phyloP scores from a whole-genome alignment of 2,113 vertebrate genomes.

The Epinephelus lanceolatus region DNA sequence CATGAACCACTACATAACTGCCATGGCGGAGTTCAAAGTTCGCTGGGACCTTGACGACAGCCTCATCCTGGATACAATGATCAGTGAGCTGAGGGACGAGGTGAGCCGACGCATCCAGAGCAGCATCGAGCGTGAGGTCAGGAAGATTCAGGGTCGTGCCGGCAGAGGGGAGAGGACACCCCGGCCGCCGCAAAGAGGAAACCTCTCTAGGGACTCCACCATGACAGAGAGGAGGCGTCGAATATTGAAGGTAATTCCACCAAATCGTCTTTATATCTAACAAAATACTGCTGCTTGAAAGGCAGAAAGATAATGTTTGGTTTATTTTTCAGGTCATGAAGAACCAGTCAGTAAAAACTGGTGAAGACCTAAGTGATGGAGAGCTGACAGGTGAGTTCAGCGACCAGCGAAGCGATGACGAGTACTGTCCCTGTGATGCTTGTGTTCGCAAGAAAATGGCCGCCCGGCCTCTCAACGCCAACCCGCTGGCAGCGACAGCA shows the following conservation, averaged over 20 bases:
- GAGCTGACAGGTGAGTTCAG: constrained; percentile 64
- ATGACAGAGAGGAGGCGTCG: constrained; percentile 84
- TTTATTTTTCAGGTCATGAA: constrained; percentile 80
- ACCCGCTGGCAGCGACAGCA: constrained; percentile 40
- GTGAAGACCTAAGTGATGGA: constrained; percentile 62
- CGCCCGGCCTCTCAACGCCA: constrained; percentile 50
- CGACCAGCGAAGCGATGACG: constrained; percentile 80
- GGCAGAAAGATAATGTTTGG: background rate
- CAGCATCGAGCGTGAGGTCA: constrained; percentile 86
- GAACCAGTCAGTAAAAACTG: constrained; percentile 75
- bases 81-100: constrained; percentile 87
- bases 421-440: constrained; percentile 91
- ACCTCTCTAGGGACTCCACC: constrained; percentile 76
- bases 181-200: constrained; percentile 52
- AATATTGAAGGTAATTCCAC: constrained; percentile 76
- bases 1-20: constrained; percentile 87
- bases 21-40: constrained; percentile 86
- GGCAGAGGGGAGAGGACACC: constrained; percentile 58
- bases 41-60: constrained; percentile 88
- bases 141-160: constrained; percentile 82
- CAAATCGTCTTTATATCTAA: background rate
- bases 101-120: constrained; percentile 86
- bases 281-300: background rate
- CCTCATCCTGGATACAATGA: constrained; percentile 87
- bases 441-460: constrained; percentile 86